A percentile compares a stretch with the other conserved stretches of the same genome.
phyloP scores from a whole-genome alignment of 2,888 invertebrate species.

The Meghimatium bilineatum region DNA sequence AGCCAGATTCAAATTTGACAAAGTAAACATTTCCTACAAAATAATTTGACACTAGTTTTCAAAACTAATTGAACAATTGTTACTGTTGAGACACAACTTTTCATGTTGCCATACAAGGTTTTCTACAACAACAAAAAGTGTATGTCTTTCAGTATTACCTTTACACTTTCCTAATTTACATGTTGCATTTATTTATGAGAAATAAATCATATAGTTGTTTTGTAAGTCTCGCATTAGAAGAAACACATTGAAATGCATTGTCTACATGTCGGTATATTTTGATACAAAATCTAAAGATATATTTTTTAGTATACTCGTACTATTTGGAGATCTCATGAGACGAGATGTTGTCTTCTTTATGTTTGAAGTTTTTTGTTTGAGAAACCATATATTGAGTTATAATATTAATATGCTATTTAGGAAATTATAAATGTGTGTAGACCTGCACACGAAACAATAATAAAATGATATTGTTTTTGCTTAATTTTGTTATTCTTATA shows the following conservation, averaged over 20 bases:
- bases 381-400: background rate
- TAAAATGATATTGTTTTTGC: too few species aligned
- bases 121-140: constrained; percentile 6
- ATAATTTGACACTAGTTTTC: too few species aligned
- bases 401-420: background rate
- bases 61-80: too few species aligned
- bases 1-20: too few species aligned
- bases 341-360: background rate
- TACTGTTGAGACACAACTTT: background rate
- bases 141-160: constrained; percentile 17
- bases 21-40: too few species aligned
- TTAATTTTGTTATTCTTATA: too few species aligned
- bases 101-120: constrained; percentile 8
- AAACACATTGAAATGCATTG: background rate
- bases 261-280: background rate
- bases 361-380: background rate
- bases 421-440: background rate
- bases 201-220: constrained; percentile 2
- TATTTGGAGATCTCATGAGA: background rate
- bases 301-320: background rate
- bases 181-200: constrained; percentile 1
- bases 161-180: background rate
- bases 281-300: background rate
- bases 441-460: too few species aligned
- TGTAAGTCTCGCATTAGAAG: background rate